Percentiles rank a stretch among this genome's conserved stretches.
phyloP scores from a whole-genome alignment of 2,113 vertebrate genomes.

The Addax nasomaculatus region DNA sequence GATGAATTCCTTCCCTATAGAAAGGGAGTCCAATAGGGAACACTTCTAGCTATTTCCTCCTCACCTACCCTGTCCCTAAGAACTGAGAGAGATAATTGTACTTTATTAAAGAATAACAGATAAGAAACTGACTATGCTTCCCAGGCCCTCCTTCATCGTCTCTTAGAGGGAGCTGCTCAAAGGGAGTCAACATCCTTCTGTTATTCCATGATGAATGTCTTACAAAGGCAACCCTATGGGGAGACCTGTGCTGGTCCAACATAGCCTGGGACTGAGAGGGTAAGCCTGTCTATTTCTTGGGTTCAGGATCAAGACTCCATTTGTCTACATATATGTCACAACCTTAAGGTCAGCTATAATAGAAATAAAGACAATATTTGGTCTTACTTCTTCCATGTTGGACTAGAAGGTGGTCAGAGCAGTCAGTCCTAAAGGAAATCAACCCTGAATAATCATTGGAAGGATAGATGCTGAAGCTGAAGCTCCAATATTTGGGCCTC shows the following conservation, averaged over 20 bases:
- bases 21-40: not conserved
- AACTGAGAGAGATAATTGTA: not conserved
- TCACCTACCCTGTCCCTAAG: not conserved
- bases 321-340: not conserved
- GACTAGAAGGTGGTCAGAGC: not conserved
- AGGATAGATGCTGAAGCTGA: not conserved
- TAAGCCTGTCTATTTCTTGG: not conserved
- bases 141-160: not conserved
- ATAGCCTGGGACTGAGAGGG: not conserved
- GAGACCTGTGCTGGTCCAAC: not conserved
- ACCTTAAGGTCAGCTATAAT: not conserved
- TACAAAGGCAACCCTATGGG: not conserved
- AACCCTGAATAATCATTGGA: not conserved
- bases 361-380: not conserved
- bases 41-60: not conserved
- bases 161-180: not conserved
- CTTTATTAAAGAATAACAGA: not conserved
- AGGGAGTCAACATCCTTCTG: not conserved
- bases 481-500: not conserved
- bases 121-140: not conserved
- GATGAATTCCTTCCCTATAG: not conserved
- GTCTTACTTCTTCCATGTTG: not conserved
- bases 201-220: not conserved
- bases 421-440: not conserved
- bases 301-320: not conserved